phyloP scores from a whole-genome alignment of 2,113 vertebrate species.

The Pitta sordida region DNA sequence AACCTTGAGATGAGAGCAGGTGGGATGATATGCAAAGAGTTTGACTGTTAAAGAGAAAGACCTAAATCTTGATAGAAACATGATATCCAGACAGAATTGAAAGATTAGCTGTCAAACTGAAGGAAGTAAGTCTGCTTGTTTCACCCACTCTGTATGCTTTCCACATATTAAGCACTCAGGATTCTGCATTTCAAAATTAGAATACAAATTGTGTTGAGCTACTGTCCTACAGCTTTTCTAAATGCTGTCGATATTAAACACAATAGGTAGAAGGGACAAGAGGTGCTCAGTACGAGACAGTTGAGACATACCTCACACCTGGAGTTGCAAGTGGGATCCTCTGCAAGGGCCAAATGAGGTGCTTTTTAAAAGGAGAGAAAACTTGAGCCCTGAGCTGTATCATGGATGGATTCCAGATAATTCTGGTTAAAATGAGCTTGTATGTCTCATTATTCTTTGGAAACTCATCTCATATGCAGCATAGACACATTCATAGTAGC shows the following conservation, averaged over 20 bases:
- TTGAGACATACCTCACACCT: background rate
- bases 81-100: background rate
- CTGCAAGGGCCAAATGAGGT: background rate
- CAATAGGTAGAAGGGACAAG: background rate
- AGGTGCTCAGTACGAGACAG: background rate
- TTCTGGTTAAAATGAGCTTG: background rate
- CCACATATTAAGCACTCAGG: background rate
- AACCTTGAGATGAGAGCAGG: background rate
- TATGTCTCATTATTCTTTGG: background rate
- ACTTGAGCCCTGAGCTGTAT: background rate
- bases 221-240: background rate
- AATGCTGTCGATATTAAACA: accelerated
- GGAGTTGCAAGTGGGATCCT: background rate
- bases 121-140: background rate
- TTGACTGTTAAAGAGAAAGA: background rate
- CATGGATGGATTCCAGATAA: background rate
- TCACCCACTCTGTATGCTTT: background rate
- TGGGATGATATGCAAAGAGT: background rate
- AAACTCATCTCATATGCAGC: background rate
- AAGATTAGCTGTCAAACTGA: background rate
- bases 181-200: background rate
- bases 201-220: background rate
- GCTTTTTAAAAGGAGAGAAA: background rate
- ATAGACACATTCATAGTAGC: background rate
- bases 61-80: background rate